Evolutionary conservation across 2,888 invertebrate genomes (phyloP), one percentile per base, ranked within the genome.

Genomic region (Galerucella pusilla): DNA sequence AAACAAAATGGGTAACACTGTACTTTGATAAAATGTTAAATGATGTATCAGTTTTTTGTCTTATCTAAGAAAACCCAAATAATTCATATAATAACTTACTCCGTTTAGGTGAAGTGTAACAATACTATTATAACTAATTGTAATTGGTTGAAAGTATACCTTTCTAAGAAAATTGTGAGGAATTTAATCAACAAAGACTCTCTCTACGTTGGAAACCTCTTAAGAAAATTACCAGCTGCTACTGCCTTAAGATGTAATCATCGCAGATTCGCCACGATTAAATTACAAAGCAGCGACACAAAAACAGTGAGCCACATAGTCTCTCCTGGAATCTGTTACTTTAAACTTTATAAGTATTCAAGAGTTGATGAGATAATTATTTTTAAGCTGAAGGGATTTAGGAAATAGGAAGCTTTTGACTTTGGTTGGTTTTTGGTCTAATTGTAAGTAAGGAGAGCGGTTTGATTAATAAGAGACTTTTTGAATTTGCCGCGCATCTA

Each of bases 121-220:
- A 35, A 35, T 35, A 35, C 5, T 35, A 35, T 35, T 6, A 28
- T 4, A n/a, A 7, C 10, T 42, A 46, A 65, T 20, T 65, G n/a
- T 46, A 20, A 45, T 46, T 46, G 45, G 16, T 45, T 20, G 16
- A 6, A 46, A 65, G 64, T 20, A 57, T 10, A 20, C 16, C 9
- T 57, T 57, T 20, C 0, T 46, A 11, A 65, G 64, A 65, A 65
- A 65, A 46, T 20, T 45, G 16, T 46, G 46, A 42, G 14, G 25
- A 65, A 65, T 46, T 65, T 65, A 65, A 65, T 65, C 46, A 65
- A 65, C 46, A n/a, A 46, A 46, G 46, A 16, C 46, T 65, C 20
- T 49, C 35, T 49, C 35, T 42, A n/a, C 63, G 42, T 49, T 35
- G 20, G 64, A 65, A 65, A 45, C 64, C 64, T 65, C 16, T 65